Evolutionary conservation across 2,797 vertebrate genomes (phyloP).

Genomic region (Epinephelus malabaricus): DNA sequence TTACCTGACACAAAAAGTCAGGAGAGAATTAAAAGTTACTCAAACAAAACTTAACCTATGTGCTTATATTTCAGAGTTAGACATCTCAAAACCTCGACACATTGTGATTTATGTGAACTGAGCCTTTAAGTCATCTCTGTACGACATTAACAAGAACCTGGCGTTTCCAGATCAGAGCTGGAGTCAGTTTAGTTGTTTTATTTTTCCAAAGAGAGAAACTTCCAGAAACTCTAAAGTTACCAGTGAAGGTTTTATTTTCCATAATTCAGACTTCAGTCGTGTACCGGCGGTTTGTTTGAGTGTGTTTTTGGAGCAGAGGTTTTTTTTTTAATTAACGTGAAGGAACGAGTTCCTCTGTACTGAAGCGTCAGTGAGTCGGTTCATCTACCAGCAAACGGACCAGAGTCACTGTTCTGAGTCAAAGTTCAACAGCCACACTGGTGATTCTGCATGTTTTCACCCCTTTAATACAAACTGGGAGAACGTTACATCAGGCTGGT

Average conservation of each 20-base stretch:
- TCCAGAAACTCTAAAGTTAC: slow-evolving; percentile 22
- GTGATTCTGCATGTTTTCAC: slow-evolving; percentile 27
- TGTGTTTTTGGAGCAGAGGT: background rate
- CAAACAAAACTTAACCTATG: no score
- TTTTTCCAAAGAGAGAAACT: slow-evolving; percentile 56
- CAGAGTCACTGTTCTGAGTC: slow-evolving; percentile 38
- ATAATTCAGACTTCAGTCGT: background rate
- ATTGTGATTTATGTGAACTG: slow-evolving; percentile 26
- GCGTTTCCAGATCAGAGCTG: slow-evolving; percentile 9
- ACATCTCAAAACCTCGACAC: slow-evolving; percentile 1
- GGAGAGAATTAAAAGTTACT: no score
- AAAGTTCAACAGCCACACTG: background rate
- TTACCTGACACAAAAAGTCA: no score
- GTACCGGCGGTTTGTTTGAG: background rate
- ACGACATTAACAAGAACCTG: background rate
- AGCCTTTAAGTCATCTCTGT: slow-evolving; percentile 24
- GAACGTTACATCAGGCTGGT: background rate
- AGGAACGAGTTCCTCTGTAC: background rate
- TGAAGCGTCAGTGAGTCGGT: background rate
- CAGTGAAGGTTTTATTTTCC: slow-evolving; percentile 1
- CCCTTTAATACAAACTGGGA: background rate
- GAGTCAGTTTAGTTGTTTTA: background rate
- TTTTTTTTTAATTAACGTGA: background rate
- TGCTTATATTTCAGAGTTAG: background rate
- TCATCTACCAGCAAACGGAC: slow-evolving; percentile 49